Evolutionary conservation across 2,797 vertebrate genomes (phyloP).

Genomic region (Lemur catta): DNA sequence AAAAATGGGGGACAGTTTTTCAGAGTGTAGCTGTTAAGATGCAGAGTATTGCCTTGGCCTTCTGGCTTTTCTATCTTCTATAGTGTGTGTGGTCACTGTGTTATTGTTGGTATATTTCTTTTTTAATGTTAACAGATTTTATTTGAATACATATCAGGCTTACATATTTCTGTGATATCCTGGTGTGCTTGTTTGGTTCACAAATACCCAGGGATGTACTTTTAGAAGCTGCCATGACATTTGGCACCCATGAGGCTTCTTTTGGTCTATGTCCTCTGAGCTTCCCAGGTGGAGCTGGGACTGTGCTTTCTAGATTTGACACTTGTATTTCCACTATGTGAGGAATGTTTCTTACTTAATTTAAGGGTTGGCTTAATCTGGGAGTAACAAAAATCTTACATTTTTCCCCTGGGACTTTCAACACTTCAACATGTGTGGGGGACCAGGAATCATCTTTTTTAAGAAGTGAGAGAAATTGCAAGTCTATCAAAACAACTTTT

Average conservation of each 20-base stretch:
- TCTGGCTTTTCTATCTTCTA: background rate
- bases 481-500: slow-evolving; percentile 53
- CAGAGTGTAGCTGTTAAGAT: fast-evolving
- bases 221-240: background rate
- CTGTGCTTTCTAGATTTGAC: background rate
- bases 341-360: background rate
- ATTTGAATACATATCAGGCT: background rate
- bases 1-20: background rate
- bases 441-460: slow-evolving; percentile 52
- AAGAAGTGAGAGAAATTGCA: slow-evolving; percentile 69
- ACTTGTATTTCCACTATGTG: background rate
- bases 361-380: background rate
- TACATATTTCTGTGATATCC: background rate
- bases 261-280: background rate
- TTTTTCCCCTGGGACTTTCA: background rate
- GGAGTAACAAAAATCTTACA: background rate
- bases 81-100: background rate
- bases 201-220: background rate
- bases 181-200: slow-evolving; percentile 8
- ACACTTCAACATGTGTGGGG: slow-evolving; percentile 52
- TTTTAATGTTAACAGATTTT: slow-evolving; percentile 16
- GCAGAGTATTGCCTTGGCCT: background rate
- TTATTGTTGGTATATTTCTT: background rate
- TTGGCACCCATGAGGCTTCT: background rate
- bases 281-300: background rate